Evolutionary conservation across 2,888 invertebrate species (phyloP).

Genomic region (Euclidia mi): DNA sequence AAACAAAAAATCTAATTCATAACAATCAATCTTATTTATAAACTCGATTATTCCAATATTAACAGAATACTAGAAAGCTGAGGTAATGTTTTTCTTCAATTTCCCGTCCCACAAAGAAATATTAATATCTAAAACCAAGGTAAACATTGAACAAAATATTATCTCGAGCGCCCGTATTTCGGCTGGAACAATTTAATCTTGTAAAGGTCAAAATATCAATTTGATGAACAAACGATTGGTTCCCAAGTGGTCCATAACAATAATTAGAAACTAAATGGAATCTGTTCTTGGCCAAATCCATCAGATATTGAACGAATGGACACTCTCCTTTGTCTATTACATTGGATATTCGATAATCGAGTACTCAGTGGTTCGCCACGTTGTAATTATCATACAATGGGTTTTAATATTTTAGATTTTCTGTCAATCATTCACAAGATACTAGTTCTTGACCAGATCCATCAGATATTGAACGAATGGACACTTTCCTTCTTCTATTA

Average conservation of each 20-base stretch:
- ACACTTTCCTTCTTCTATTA: too few relatives aligned
- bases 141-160: neutral
- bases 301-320: neutral
- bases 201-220: constrained; percentile 18
- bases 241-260: constrained; percentile 1
- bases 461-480: too few relatives aligned
- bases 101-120: constrained; percentile 1
- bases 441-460: too few relatives aligned
- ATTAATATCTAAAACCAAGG: constrained; percentile 2
- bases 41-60: neutral
- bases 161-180: neutral
- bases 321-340: neutral
- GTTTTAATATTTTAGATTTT: too few relatives aligned
- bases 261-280: constrained; percentile 10
- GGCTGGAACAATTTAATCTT: constrained; percentile 4
- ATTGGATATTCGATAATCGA: too few relatives aligned
- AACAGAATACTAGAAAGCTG: neutral
- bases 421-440: too few relatives aligned
- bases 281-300: neutral
- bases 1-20: too few relatives aligned
- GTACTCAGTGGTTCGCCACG: too few relatives aligned
- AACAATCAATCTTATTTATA: too few relatives aligned
- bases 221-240: constrained; percentile 10
- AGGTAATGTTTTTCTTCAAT: too few relatives aligned
- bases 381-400: too few relatives aligned